Conservation (phyloP, 2,797 vertebrate genomes). For the Liparis tanakae region DNA sequence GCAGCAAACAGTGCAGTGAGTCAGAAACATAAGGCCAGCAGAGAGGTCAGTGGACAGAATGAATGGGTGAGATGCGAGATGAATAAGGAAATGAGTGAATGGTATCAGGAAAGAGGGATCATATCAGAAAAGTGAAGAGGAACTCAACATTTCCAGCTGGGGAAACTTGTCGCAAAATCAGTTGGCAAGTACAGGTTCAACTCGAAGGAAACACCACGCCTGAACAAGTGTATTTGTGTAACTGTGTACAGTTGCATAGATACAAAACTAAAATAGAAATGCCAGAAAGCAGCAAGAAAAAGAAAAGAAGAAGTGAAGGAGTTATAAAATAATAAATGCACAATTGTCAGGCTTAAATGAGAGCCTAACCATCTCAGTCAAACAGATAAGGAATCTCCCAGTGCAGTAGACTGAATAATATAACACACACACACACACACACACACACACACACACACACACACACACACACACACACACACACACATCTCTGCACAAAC, state of each 20-base stretch:
- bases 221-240: conserved; percentile 2
- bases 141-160: conserved; percentile 16
- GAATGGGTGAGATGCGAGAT: conserved; percentile 15
- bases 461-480: conserved; percentile 10
- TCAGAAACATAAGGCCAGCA: conserved; percentile 17
- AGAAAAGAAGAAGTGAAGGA: background rate
- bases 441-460: conserved; percentile 8
- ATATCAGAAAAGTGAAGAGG: conserved; percentile 11
- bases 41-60: conserved; percentile 33
- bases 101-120: conserved; percentile 16
- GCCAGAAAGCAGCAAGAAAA: background rate
- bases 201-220: background rate
- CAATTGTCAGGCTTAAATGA: conserved; percentile 18
- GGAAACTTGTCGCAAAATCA: conserved; percentile 24
- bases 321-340: conserved; percentile 11
- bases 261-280: background rate
- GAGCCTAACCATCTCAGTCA: conserved; percentile 21
- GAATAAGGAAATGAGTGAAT: conserved; percentile 46
- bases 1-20: conserved; percentile 22
- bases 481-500: background rate
- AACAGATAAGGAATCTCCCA: conserved; percentile 48
- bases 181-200: conserved; percentile 35
- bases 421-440: conserved; percentile 7
- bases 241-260: background rate
- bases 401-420: conserved; percentile 33